Percentiles rank a stretch among this genome's conserved stretches.
These are phyloP conservation scores for Gobio occitaniae DNA, from an alignment of 2,797 vertebrate species.

Conservation along the genomic window DNA sequence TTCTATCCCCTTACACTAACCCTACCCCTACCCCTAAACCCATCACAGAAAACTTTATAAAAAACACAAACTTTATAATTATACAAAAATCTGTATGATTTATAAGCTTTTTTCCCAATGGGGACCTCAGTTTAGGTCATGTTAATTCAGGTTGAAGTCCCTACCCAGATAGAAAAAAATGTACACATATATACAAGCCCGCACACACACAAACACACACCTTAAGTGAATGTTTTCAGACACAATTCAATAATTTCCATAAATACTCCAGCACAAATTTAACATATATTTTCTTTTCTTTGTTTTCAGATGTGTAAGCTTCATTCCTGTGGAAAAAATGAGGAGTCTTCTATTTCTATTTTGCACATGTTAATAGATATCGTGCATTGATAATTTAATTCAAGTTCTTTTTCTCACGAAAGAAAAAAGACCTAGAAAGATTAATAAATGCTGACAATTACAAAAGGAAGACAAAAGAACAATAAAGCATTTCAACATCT, in stretches of 20 bases:
- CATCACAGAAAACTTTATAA: too few species aligned
- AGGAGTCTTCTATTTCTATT: constrained; percentile 80
- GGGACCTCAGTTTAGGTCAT: too few species aligned
- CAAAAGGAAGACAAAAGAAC: constrained; percentile 41
- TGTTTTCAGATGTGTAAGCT: constrained; percentile 72
- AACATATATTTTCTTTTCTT: constrained; percentile 32
- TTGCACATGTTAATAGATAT: constrained; percentile 85
- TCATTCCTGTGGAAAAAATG: constrained; percentile 70
- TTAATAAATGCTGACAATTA: constrained; percentile 69
- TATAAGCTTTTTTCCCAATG: too few species aligned
- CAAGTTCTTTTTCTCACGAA: constrained; percentile 72
- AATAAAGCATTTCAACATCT: constrained; percentile 55
- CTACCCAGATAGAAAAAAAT: too few species aligned
- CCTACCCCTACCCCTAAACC: too few species aligned
- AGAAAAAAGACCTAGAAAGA: constrained; percentile 69
- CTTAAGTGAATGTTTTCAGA: background rate
- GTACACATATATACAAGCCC: too few species aligned
- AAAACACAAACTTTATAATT: too few species aligned
- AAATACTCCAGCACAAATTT: constrained; percentile 36
- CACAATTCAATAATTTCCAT: background rate
- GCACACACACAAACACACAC: background rate
- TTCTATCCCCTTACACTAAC: too few species aligned
- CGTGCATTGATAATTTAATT: constrained; percentile 83
- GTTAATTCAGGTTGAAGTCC: too few species aligned
- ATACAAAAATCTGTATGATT: too few species aligned